Base-by-base conservation (phyloP, 1,140 invertebrate genomes). In the Calephelis virginiensis region DNA sequence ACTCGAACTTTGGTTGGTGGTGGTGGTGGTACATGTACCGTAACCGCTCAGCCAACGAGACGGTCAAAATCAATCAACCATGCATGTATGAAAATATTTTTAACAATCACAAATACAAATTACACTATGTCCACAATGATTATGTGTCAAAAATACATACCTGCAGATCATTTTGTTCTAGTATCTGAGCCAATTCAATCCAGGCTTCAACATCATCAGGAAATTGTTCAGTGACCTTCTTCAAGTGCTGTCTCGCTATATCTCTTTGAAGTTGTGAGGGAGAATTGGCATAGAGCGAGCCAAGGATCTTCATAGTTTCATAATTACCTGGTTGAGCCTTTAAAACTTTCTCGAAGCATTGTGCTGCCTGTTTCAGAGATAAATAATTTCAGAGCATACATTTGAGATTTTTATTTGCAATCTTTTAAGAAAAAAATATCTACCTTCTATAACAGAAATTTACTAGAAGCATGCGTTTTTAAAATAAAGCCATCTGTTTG, bases 291-390 rank as follows among this genome's bases (percentile, higher is more conserved):
- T 99, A 99, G 0, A 99, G 91, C 0, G 98, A 99, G 0, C 98
- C 99, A 1, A 99, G 92, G 72, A 99, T 99, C 90, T 99, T 99
- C 97, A 99, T 99, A 6, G 99, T 99, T 91, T 99, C 99, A 85
- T 99, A 99, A 91, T 99, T 99, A 6, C 97, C 97, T 0, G 98
- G 98, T 83, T 99, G 97, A 0, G 95, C 96, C 93, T 99, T 99
- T 5, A 99, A 90, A 6, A 99, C 98, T 92, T 99, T 99, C 91
- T 99, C 99, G 91, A 99, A 99, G 88, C 98, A 99, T 82, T 98
- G 96, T 2, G 98, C 97, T 1, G 98, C 98, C 97, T 98, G 75
- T 61, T 70, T 48, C 48, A 56, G 47, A 61, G 37, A 59, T 13
- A 53, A 53, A 61, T n/a, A 61, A 50, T 37, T 37, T 50, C 11